Base-by-base conservation (phyloP, 2,888 invertebrate species). In the Zygaena filipendulae region DNA sequence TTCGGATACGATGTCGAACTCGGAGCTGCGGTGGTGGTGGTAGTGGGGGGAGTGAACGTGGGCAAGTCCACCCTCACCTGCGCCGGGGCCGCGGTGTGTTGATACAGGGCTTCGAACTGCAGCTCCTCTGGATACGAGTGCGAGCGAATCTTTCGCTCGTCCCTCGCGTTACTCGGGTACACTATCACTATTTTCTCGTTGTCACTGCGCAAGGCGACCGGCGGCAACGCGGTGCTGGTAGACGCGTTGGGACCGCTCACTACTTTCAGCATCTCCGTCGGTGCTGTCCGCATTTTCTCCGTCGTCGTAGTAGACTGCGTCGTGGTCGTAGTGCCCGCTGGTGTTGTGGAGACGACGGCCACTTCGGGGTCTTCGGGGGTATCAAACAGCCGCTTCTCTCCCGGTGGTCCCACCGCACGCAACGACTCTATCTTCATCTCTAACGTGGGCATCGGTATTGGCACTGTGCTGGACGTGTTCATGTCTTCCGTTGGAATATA, bases 401-500 rank as follows among this genome's bases (percentile, higher is more conserved):
- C 70, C 2, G 81, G 81, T 8, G 81, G 81, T 0, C 74, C 77
- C 39, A 80, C 59, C 6, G 60, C 49, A 19, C 75, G 53, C 7
- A 81, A 48, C 10, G 69, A 51, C 30, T 74, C 68, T n/a, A 81
- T 81, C 43, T 80, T 81, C 69, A 79, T 77, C 49, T 81, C 77
- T 25, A 80, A 43, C 2, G 79, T 79, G 0, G 80, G 79, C 25
- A 71, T 71, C n/a, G 79, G 77, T 1, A 77, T 49, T 3, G 68
- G 68, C 6, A 62, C 63, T 2, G 70, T 61, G 37, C 54, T 60
- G 1, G 71, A 72, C 2, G 50, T 44, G 39, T 71, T 72, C 3
- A 54, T 37, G 11, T 69, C 59, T 26, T 77, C 70, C 21, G 84
- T 84, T 2, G 87, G 87, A 35, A 88, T 87, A 44, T 86, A 87